Conservation (phyloP, 2,797 vertebrate species). For the Peromyscus nudipes region DNA sequence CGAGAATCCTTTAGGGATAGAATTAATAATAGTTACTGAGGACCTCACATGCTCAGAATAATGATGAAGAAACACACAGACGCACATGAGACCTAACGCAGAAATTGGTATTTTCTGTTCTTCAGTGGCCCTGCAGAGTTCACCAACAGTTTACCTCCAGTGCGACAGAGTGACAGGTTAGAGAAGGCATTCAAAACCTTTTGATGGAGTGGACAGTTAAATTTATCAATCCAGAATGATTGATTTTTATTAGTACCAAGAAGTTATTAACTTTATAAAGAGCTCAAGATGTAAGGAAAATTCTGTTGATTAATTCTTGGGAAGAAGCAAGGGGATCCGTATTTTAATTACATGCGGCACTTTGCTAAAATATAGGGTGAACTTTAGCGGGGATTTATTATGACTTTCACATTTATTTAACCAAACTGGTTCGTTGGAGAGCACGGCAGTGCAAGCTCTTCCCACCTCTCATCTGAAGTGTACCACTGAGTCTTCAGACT, state of each 20-base stretch:
- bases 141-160: background rate
- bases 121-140: background rate
- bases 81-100: background rate
- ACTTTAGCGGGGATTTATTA: slow-evolving; percentile 64
- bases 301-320: slow-evolving; percentile 36
- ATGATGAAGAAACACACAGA: background rate
- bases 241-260: background rate
- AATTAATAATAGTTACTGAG: background rate
- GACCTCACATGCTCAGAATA: background rate
- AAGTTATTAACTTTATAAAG: slow-evolving; percentile 7
- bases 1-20: background rate
- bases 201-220: background rate
- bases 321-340: background rate
- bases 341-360: slow-evolving; percentile 48
- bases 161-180: background rate
- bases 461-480: slow-evolving; percentile 48
- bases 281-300: slow-evolving; percentile 17
- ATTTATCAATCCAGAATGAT: background rate
- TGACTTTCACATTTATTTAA: slow-evolving; percentile 65
- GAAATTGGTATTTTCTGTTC: background rate
- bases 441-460: slow-evolving; percentile 20
- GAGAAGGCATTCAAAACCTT: background rate
- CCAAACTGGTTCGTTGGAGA: background rate
- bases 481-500: slow-evolving; percentile 38
- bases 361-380: slow-evolving; percentile 69